Evolutionary conservation across 2,888 invertebrate species (phyloP).

Genomic region (Alsophila aescularia): DNA sequence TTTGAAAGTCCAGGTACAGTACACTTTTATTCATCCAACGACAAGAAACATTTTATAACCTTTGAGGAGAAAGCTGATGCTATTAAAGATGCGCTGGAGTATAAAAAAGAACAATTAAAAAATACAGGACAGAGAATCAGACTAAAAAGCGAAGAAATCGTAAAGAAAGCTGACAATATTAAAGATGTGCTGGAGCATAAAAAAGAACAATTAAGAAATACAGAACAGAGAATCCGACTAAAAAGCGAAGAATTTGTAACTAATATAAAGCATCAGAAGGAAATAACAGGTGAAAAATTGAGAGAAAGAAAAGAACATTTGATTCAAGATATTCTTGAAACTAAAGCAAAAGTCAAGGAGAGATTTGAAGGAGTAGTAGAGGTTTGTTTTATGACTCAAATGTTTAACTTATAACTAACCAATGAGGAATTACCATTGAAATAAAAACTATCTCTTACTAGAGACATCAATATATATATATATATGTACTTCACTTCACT

Average conservation of each 20-base stretch:
- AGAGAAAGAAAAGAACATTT: constrained; percentile 86
- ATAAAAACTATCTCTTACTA: too few relatives aligned
- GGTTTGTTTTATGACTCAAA: constrained; percentile 55
- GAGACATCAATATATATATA: too few relatives aligned
- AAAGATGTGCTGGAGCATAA: constrained; percentile 86
- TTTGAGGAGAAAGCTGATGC: constrained; percentile 77
- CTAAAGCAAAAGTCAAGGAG: constrained; percentile 88
- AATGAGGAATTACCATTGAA: not conserved
- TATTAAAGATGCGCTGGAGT: constrained; percentile 84
- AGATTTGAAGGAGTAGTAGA: constrained; percentile 91
- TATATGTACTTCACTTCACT: too few relatives aligned
- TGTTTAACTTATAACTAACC: not conserved
- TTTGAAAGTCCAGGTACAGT: constrained; percentile 48
- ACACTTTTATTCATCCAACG: constrained; percentile 66
- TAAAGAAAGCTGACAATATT: constrained; percentile 79
- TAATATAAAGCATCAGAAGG: constrained; percentile 74
- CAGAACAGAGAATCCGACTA: constrained; percentile 80
- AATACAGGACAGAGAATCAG: constrained; percentile 83
- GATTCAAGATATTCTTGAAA: constrained; percentile 89
- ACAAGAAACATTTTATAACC: constrained; percentile 69
- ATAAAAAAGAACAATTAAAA: constrained; percentile 85
- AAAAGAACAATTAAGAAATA: constrained; percentile 85
- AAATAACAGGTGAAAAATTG: constrained; percentile 71
- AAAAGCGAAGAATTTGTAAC: constrained; percentile 73
- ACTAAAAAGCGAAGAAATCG: constrained; percentile 69